Evolutionary conservation across 2,113 vertebrate species (phyloP).

Genomic region (Sapajus apella): DNA sequence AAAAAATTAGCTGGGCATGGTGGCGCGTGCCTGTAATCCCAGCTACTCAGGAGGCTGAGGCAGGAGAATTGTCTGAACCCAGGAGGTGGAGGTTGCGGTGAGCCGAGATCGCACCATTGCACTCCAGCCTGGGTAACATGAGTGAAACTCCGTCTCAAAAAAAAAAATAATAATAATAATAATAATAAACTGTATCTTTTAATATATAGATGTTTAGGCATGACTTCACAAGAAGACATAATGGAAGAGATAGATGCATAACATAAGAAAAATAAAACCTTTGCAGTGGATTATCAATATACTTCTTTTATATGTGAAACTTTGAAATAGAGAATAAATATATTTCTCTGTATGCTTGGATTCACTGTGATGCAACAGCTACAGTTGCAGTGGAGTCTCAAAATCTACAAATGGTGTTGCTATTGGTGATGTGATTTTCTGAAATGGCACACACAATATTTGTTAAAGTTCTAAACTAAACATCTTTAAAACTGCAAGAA

Average conservation of each 20-base stretch:
- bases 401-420: rapidly evolving
- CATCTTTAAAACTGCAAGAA: not conserved
- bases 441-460: not conserved
- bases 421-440: not conserved
- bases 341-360: not conserved
- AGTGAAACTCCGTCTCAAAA: too few relatives aligned
- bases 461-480: not conserved
- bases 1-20: too few relatives aligned
- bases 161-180: not conserved
- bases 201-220: not conserved
- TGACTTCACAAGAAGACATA: not conserved
- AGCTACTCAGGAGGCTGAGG: too few relatives aligned
- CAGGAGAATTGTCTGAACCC: too few relatives aligned
- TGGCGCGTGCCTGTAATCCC: too few relatives aligned
- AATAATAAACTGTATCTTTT: not conserved
- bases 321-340: not conserved
- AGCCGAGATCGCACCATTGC: too few relatives aligned
- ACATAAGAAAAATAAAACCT: conserved; percentile 34
- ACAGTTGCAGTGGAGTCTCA: not conserved
- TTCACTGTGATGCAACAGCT: not conserved
- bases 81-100: too few relatives aligned
- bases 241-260: not conserved
- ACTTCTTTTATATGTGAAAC: not conserved
- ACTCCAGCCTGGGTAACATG: too few relatives aligned
- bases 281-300: not conserved